Evolutionary conservation across 2,888 invertebrate genomes (phyloP), one percentile per base, ranked within the genome.

Genomic region (Odiellus spinosus): DNA sequence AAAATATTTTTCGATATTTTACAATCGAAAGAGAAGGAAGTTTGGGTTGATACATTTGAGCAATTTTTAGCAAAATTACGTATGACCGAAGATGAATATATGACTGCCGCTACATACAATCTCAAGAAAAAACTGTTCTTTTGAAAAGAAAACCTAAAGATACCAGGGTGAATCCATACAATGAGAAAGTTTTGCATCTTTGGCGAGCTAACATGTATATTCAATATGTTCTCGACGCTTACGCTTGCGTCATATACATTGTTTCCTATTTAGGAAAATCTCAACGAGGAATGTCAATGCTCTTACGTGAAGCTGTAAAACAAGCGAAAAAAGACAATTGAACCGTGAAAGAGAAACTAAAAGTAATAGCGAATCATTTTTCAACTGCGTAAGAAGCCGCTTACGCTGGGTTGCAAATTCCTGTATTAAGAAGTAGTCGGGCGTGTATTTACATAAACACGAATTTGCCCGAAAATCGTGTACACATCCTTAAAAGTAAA

Each of bases 181-280:
- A 59, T 47, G 15, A 14, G 8, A 34, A 46, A 18, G 49, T 60
- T 40, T 35, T 61, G 34, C 12, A 48, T 12, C 44, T 61, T 10
- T 57, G 55, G 55, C 33, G 52, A 39, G 60, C 64, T 4, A 64
- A 64, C 46, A 59, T 61, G 57, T 64, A 64, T 53, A 53, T 61
- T 14, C 64, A 65, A 48, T 64, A 56, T 53, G 57, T 63, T 2
- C 41, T 58, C 11, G 60, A 63, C 55, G 52, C 57, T 35, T 63
- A 61, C 55, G 58, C 60, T 39, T 60, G 62, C 46, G 58, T 59
- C 6, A 49, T 56, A 15, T 65, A 64, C 47, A 59, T 63, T 35
- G 56, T 47, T 3, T 41, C 50, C n/a, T 57, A 56, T 38, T 47
- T 57, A 15, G 52, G 49, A n/a, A 55, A 55, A 35, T 32, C 46